Evolutionary conservation across 2,888 invertebrate genomes (phyloP).

Genomic region (Urechis unicinctus): DNA sequence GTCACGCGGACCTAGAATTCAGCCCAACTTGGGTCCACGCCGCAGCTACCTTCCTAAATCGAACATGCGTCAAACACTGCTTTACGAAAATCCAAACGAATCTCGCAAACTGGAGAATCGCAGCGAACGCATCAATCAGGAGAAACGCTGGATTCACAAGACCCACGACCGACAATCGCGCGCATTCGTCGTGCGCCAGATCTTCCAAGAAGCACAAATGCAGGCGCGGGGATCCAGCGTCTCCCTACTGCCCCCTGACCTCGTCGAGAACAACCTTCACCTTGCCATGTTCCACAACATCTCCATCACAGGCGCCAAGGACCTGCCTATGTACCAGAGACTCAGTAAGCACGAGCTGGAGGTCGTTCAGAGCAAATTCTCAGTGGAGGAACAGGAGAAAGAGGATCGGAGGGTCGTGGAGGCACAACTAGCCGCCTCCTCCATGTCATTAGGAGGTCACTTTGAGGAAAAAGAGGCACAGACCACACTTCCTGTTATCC

Average conservation of each 20-base stretch:
- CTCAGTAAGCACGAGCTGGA: not conserved
- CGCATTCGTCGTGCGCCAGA: slow-evolving; percentile 11
- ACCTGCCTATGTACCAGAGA: slow-evolving; percentile 4
- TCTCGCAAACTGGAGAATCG: not conserved
- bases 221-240: not conserved
- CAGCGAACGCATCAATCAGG: not conserved
- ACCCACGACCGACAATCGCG: not conserved
- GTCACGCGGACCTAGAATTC: not conserved
- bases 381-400: not conserved
- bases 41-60: too few species aligned
- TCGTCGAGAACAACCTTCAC: slow-evolving; percentile 2
- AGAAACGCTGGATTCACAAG: not conserved
- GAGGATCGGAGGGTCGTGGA: not conserved
- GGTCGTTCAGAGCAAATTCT: not conserved
- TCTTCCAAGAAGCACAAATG: not conserved
- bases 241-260: not conserved
- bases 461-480: too few species aligned
- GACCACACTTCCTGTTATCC: too few species aligned
- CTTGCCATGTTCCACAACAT: not conserved
- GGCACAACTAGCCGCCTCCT: not conserved
- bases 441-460: not conserved
- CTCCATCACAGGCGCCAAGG: slow-evolving; percentile 1
- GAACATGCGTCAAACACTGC: too few species aligned
- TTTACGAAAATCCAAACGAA: not conserved
- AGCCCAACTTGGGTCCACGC: not conserved